Conservation (phyloP, 2,113 vertebrate species). For the Pagrus major region DNA sequence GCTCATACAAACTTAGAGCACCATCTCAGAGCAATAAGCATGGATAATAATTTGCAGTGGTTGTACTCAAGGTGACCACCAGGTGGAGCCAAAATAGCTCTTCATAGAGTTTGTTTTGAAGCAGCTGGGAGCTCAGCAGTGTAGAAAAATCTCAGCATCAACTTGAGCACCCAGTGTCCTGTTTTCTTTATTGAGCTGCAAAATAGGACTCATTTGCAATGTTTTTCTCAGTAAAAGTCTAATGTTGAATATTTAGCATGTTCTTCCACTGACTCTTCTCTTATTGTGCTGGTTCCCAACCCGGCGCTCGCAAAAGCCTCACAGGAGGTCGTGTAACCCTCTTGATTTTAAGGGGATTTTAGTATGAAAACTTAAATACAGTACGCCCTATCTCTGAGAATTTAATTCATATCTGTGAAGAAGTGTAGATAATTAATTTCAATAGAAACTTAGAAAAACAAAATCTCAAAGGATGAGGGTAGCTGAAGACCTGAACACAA, state of each 20-base stretch:
- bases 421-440: too few relatives aligned
- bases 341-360: too few relatives aligned
- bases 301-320: too few relatives aligned
- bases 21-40: conserved; percentile 1
- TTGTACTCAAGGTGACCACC: conserved; percentile 49
- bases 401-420: too few relatives aligned
- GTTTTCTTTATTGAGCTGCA: background rate
- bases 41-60: conserved; percentile 2
- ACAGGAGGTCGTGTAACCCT: too few relatives aligned
- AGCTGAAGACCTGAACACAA: too few relatives aligned
- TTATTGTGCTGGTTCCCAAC: too few relatives aligned
- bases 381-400: too few relatives aligned
- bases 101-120: background rate
- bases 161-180: background rate
- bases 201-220: background rate
- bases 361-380: too few relatives aligned
- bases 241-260: background rate
- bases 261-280: background rate
- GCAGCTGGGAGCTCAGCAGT: background rate
- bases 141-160: background rate
- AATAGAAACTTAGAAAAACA: too few relatives aligned
- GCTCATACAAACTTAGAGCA: conserved; percentile 41
- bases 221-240: background rate
- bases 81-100: conserved; percentile 53
- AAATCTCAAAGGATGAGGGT: too few relatives aligned